Evolutionary conservation across 2,113 vertebrate species (phyloP), one percentile per base, ranked within the genome.

Genomic region (Proteles cristata): DNA sequence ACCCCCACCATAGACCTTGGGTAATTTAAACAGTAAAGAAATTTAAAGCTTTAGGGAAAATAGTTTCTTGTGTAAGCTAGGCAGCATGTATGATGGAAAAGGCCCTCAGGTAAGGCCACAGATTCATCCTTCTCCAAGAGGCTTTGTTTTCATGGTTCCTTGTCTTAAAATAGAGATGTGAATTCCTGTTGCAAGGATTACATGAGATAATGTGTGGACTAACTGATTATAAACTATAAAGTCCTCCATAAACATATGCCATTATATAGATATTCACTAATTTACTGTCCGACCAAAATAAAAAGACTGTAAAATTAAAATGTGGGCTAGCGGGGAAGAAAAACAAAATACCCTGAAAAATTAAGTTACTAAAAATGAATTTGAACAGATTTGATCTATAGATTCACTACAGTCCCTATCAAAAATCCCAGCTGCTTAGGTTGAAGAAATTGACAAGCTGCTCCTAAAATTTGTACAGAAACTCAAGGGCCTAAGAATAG

Each of bases 21-120:
- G 43, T 77, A 95, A 92, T 0, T 80, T 89, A 65, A 93, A 98
- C n/a, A 89, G 73, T 25, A 93, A 87, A 73, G 80, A 90, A 66
- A 53, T 74, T 83, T 3, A 50, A 28, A 66, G 33, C 28, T 88
- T 17, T 71, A 50, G 73, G 4, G 95, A 11, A 96, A 74, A 73
- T 79, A 45, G 71, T 89, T 84, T 88, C 31, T 82, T 39, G 9
- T 86, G 66, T 73, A 73, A 28, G 28, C 25, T 31, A 50, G 61
- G 5, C 35, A 93, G 50, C n/a, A 82, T 53, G 21, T 39, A 53
- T 43, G 31, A 61, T 82, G 61, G 76, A 66, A 83, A 95, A 96
- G 33, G 11, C 66, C 53, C 58, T 81, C 55, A 91, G 39, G 25
- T 83, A 90, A 23, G 80, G 4, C 31, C 45, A 73, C 33, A 35